Evolutionary conservation across 2,888 invertebrate species (phyloP).

Genomic region (Heliconius aoede): DNA sequence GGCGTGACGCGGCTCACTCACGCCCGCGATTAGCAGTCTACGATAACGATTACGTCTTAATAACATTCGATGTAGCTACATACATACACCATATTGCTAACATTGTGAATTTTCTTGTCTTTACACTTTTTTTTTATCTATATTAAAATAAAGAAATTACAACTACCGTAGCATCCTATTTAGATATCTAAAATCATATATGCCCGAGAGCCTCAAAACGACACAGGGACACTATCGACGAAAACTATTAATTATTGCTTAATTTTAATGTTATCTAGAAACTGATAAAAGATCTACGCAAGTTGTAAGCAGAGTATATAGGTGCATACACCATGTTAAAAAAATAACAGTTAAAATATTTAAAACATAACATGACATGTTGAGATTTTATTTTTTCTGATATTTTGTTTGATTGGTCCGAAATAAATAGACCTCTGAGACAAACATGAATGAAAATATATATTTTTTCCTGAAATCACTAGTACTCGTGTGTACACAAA

Average conservation of each 20-base stretch:
- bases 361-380: background rate
- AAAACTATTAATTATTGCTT: background rate
- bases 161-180: background rate
- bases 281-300: too few species aligned
- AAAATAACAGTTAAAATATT: too few species aligned
- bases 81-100: conserved; percentile 11
- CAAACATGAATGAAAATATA: too few species aligned
- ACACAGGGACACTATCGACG: background rate
- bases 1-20: conserved; percentile 51
- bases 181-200: background rate
- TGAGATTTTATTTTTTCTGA: background rate
- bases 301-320: too few species aligned
- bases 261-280: background rate
- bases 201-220: background rate
- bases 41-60: conserved; percentile 53
- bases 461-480: too few species aligned
- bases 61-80: conserved; percentile 38
- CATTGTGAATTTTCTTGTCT: conserved; percentile 18
- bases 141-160: background rate
- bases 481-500: background rate
- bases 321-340: too few species aligned
- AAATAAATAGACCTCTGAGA: too few species aligned
- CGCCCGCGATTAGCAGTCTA: conserved; percentile 58
- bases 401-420: too few species aligned
- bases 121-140: background rate